A percentile compares a stretch with the other conserved stretches of the same genome.
Evolutionary conservation across 2,797 vertebrate genomes (phyloP).

Genomic region (Phoxinus dragarum): DNA sequence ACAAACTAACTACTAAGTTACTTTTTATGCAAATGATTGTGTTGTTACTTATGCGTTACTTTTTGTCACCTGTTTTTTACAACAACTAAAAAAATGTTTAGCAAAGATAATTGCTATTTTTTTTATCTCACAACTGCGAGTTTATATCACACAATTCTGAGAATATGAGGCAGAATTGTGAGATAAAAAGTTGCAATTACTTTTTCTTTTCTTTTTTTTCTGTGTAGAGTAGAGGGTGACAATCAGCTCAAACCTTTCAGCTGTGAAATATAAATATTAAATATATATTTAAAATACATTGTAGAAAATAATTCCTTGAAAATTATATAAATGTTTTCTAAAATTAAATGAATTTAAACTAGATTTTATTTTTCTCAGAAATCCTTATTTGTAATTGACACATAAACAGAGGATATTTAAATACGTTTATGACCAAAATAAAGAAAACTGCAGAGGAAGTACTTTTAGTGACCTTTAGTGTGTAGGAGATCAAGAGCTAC

Average conservation of each 20-base stretch:
- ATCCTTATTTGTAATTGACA: neutral
- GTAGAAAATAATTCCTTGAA: neutral
- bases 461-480: neutral
- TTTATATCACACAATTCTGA: too few species aligned
- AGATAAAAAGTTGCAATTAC: too few species aligned
- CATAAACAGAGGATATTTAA: neutral
- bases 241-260: too few species aligned
- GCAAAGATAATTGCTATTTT: too few species aligned
- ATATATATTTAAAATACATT: neutral
- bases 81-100: too few species aligned
- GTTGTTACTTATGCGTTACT: neutral
- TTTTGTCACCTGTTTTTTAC: neutral
- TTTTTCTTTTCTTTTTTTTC: too few species aligned
- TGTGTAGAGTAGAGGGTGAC: too few species aligned
- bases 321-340: neutral
- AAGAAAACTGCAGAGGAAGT: neutral
- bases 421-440: neutral
- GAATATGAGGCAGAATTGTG: too few species aligned
- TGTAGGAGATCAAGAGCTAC: constrained; percentile 7
- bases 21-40: neutral
- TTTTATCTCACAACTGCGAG: too few species aligned
- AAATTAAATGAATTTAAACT: neutral
- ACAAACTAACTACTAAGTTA: neutral
- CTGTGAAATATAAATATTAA: neutral
- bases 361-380: neutral